Evolutionary conservation across 1,140 invertebrate genomes (phyloP).

Genomic region (Campoletis sonorensis): DNA sequence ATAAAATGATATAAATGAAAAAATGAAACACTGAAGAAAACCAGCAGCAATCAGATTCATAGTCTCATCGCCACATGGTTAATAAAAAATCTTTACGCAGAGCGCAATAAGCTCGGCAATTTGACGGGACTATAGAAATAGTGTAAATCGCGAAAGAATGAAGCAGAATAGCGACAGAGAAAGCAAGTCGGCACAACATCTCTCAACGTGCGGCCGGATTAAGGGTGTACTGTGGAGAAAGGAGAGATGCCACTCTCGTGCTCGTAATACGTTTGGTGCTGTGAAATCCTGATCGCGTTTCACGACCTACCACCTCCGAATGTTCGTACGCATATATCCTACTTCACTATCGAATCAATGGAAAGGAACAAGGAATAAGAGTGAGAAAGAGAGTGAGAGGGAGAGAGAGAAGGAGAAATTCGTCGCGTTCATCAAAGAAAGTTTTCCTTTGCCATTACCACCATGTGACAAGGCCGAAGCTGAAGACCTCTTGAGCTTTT

Average conservation of each 20-base stretch:
- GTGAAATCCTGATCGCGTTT: constrained; percentile 71
- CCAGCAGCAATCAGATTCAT: background rate
- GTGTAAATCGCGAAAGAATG: background rate
- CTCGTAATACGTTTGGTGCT: constrained; percentile 37
- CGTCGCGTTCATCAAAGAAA: constrained; percentile 41
- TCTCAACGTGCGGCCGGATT: constrained; percentile 40
- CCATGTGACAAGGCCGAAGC: background rate
- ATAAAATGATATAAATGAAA: too few species aligned
- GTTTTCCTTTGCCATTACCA: constrained; percentile 31
- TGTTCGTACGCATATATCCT: constrained; percentile 50
- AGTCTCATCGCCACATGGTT: background rate
- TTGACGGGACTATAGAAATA: background rate
- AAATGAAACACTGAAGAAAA: too few species aligned
- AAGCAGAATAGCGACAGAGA: background rate
- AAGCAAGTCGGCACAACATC: background rate
- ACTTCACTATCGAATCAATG: constrained; percentile 30
- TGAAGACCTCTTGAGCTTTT: constrained; percentile 26
- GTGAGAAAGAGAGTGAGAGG: background rate
- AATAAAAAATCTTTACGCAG: background rate
- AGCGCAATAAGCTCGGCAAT: constrained; percentile 2
- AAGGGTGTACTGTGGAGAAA: constrained; percentile 20
- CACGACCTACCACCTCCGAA: constrained; percentile 73
- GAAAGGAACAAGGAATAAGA: constrained; percentile 8
- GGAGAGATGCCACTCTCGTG: background rate
- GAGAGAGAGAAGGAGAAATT: constrained; percentile 35